Evolutionary conservation across 1,140 invertebrate species (phyloP), one percentile per base, ranked within the genome.

Genomic region (Aradophagus sp.): DNA sequence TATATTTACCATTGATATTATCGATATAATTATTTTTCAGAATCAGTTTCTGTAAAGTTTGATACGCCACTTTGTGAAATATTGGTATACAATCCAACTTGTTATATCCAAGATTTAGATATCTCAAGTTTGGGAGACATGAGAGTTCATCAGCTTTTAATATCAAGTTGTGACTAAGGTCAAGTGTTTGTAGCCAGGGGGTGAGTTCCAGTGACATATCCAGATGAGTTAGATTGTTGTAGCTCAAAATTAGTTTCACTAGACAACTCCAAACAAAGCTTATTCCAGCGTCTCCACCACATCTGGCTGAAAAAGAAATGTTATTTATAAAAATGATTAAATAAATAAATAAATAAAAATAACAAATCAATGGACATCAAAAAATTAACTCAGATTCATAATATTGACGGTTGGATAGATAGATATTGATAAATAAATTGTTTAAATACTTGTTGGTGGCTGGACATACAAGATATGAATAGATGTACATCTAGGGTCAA

Each of bases 41-140:
- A 48, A 89, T 84, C 1, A 90, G 68, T 3, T 85, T 73, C 74
- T 88, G 85, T 19, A 90, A 67, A 8, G 80, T 84, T 17, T 84
- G 83, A 26, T 73, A 84, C 2, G 84, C 79, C 11, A 85, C 77
- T 69, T 86, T 86, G 67, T 87, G 87, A 50, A 91, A 88, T 4
- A 65, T 62, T 8, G 90, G 89, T 39, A 90, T 73, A 35, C 69
- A 56, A 41, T 87, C 86, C n/a, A 91, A 74, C 75, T 88, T 88
- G 71, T 91, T 91, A 66, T 86, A 91, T 23, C 88, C 87, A 11
- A 91, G 73, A 83, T 91, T 90, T 1, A 90, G 73, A 61, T 87
- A 85, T 74, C 88, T 90, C 6, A 91, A 78, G 75, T 89, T 88
- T 8, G 87, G 87, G 20, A 91, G 76, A 82, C 83, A 88, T 15